These are phyloP conservation scores for Hedychridium roseum DNA, from an alignment of 2,888 invertebrate species.

Conservation along the genomic window DNA sequence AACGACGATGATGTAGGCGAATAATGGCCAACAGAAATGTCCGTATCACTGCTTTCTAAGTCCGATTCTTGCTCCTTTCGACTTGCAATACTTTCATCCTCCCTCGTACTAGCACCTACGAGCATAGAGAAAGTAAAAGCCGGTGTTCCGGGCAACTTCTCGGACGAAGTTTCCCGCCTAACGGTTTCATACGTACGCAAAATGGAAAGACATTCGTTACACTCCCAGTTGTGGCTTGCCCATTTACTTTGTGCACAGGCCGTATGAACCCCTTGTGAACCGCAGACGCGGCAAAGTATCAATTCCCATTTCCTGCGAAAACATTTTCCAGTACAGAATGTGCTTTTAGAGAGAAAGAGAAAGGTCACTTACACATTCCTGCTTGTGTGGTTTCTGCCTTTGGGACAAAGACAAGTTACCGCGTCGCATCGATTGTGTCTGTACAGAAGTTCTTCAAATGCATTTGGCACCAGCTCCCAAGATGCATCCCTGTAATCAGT, in stretches of 20 bases:
- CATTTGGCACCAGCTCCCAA: conserved; percentile 82
- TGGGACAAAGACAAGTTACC: conserved; percentile 68
- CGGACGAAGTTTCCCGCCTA: too few species aligned
- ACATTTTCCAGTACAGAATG: conserved; percentile 1
- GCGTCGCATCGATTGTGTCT: conserved; percentile 72
- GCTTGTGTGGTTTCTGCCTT: conserved; percentile 66
- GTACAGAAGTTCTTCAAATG: conserved; percentile 76
- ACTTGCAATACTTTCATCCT: too few species aligned
- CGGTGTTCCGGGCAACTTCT: too few species aligned
- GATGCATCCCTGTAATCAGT: conserved; percentile 75
- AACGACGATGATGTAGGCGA: conserved; percentile 17
- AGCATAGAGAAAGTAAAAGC: too few species aligned
- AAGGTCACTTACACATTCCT: conserved; percentile 60
- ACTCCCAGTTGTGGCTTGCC: conserved; percentile 62
- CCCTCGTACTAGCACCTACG: too few species aligned
- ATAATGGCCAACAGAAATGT: conserved; percentile 55
- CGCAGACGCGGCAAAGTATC: conserved; percentile 67
- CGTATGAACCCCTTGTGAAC: conserved; percentile 67
- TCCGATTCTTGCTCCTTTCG: conserved; percentile 3
- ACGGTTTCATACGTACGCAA: conserved; percentile 42
- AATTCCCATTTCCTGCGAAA: conserved; percentile 66
- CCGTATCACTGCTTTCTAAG: conserved; percentile 46
- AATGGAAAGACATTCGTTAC: conserved; percentile 60
- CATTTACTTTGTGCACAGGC: conserved; percentile 64
- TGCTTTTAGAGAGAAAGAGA: background rate